Percentiles rank a stretch among this genome's conserved stretches.
phyloP scores from a whole-genome alignment of 2,113 vertebrate species.

The Salvelinus fontinalis region DNA sequence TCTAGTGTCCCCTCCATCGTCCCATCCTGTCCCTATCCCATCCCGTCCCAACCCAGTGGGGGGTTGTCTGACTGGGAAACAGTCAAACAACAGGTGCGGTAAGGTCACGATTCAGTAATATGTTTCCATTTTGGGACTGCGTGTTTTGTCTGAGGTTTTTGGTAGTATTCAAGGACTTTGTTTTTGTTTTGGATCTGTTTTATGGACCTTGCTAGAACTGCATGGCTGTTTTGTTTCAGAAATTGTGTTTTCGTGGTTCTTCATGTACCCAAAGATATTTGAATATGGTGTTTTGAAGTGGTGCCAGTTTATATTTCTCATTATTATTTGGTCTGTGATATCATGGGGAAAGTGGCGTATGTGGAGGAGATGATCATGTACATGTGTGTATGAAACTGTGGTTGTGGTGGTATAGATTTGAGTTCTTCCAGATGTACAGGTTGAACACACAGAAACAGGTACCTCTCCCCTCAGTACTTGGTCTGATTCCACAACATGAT shows the following conservation, averaged over 20 bases:
- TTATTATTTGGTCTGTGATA: not conserved
- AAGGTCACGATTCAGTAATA: constrained; percentile 1
- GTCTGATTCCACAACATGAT: too few relatives aligned
- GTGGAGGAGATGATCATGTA: not conserved
- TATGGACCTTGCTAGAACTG: constrained; percentile 33
- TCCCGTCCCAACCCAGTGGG: constrained; percentile 39
- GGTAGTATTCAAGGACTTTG: constrained; percentile 5
- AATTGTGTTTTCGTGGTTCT: constrained; percentile 42
- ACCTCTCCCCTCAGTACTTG: too few relatives aligned
- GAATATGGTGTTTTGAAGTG: constrained; percentile 21
- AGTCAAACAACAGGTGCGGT: constrained; percentile 16
- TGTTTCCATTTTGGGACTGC: not conserved
- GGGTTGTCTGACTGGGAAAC: constrained; percentile 32
- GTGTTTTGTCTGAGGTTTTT: constrained; percentile 5
- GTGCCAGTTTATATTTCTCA: constrained; percentile 10
- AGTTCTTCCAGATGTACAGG: too few relatives aligned
- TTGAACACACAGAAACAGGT: too few relatives aligned
- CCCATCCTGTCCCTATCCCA: constrained; percentile 65
- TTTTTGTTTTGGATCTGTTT: constrained; percentile 39
- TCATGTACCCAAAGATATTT: constrained; percentile 46
- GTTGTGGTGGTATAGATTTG: too few relatives aligned
- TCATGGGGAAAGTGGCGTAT: not conserved
- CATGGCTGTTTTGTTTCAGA: constrained; percentile 38
- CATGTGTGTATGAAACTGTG: not conserved
- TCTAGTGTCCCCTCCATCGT: constrained; percentile 60